Conservation (phyloP, 2,888 invertebrate species). For the Carpatolechia fugitivella region DNA sequence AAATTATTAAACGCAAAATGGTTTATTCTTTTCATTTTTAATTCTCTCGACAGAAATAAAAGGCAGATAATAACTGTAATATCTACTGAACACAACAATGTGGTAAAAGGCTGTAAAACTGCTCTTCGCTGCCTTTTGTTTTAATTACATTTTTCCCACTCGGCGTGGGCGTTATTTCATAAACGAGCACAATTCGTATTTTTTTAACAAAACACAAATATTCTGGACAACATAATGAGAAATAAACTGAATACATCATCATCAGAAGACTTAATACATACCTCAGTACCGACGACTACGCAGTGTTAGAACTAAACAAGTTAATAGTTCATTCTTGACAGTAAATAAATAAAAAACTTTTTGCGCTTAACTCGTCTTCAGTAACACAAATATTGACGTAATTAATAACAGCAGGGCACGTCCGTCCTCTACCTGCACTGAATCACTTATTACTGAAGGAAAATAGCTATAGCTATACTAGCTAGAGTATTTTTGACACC, state of each 20-base stretch:
- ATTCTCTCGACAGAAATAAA: neutral
- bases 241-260: too few relatives aligned
- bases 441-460: conserved; percentile 44
- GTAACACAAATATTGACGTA: conserved; percentile 65
- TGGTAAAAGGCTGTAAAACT: conserved; percentile 5
- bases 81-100: neutral
- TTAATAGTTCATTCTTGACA: conserved; percentile 40
- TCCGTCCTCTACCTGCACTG: conserved; percentile 47
- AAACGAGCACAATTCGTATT: neutral
- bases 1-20: neutral
- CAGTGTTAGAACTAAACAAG: neutral
- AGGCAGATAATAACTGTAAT: neutral
- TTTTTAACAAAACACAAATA: too few relatives aligned
- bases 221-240: too few relatives aligned
- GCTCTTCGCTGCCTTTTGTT: neutral
- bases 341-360: conserved; percentile 57
- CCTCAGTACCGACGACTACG: too few relatives aligned
- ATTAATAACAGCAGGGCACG: conserved; percentile 64
- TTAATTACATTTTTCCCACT: neutral
- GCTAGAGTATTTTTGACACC: too few relatives aligned
- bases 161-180: neutral
- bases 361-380: conserved; percentile 53
- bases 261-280: too few relatives aligned
- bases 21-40: neutral
- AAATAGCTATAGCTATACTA: too few relatives aligned